Percentiles rank a stretch among this genome's conserved stretches.
phyloP scores from a whole-genome alignment of 2,113 vertebrate species.

The Ranitomeya variabilis region DNA sequence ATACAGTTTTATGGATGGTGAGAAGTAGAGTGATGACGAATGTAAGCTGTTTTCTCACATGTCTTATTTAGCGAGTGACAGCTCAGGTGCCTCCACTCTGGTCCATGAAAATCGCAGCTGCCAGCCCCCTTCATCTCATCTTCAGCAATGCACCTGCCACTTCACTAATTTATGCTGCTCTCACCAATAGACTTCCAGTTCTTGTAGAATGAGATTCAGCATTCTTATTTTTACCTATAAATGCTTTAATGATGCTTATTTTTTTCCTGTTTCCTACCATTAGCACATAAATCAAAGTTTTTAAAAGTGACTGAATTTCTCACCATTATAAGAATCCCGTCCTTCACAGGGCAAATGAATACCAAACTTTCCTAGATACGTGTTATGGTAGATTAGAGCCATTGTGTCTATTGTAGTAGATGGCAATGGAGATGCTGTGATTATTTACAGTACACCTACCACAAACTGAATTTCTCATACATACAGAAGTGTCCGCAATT shows the following conservation, averaged over 20 bases:
- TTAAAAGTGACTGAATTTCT: neutral
- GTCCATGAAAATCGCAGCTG: conserved; percentile 15
- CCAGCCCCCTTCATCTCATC: neutral
- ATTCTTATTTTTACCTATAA: neutral
- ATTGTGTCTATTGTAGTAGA: neutral
- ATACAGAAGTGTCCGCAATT: too few species aligned
- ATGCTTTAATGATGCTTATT: neutral
- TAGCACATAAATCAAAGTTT: neutral
- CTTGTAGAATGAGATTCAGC: neutral
- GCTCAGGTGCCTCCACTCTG: conserved; percentile 26
- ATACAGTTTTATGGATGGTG: neutral
- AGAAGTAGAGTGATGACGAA: neutral
- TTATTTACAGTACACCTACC: neutral
- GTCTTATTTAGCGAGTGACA: neutral
- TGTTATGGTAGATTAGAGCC: neutral
- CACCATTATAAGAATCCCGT: neutral
- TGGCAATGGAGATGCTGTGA: neutral
- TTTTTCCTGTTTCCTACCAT: neutral
- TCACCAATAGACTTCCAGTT: neutral
- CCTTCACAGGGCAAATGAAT: neutral
- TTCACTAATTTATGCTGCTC: neutral
- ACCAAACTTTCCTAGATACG: neutral
- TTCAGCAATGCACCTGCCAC: conserved; percentile 4
- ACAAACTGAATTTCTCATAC: neutral
- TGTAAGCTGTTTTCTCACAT: neutral